Evolutionary conservation across 2,113 vertebrate species (phyloP), one percentile per base, ranked within the genome.

Genomic region (Zapornia atra): DNA sequence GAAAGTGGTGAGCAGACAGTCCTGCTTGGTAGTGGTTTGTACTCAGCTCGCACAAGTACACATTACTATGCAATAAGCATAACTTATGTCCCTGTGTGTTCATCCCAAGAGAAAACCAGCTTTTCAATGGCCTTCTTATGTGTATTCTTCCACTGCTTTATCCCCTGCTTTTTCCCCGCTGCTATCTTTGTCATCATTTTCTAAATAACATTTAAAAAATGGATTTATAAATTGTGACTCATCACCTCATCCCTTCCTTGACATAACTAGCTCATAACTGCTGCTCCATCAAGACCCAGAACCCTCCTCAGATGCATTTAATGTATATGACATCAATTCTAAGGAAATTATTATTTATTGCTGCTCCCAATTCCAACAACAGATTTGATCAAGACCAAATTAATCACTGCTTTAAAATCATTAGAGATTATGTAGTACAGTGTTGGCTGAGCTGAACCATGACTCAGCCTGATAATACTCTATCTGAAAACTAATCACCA

Each of bases 351-450:
- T 80, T 95, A 85, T 91, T 96, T 94, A 87, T 88, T 94, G 80
- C 84, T 87, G 66, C 18, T 95, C 42, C 66, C 38, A 63, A 53
- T 92, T 88, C 61, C 83, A 91, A 33, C 72, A 88, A 86, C 61
- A 89, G 83, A 70, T 94, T 91, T 94, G 77, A 88, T 94, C 91
- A 94, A 82, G 84, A 88, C 54, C 59, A 82, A 84, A 97, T 95
- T 94, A 96, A 96, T 97, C 88, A 96, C 59, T 87, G 73, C 46
- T 54, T 95, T 94, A 91, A 84, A 94, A 91, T 94, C 70, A 89
- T 92, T 87, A 77, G 44, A 85, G 86, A 54, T 89, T 94, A 87
- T 85, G 59, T 87, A 82, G 54, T 51, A 66, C 7, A 2, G 25
- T 79, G 57, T 70, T 92, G 61, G 65, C 86, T 92, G 92, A 94